These are phyloP conservation scores for Dasypus novemcinctus DNA, from an alignment of 2,113 vertebrate genomes.

Conservation along the genomic window DNA sequence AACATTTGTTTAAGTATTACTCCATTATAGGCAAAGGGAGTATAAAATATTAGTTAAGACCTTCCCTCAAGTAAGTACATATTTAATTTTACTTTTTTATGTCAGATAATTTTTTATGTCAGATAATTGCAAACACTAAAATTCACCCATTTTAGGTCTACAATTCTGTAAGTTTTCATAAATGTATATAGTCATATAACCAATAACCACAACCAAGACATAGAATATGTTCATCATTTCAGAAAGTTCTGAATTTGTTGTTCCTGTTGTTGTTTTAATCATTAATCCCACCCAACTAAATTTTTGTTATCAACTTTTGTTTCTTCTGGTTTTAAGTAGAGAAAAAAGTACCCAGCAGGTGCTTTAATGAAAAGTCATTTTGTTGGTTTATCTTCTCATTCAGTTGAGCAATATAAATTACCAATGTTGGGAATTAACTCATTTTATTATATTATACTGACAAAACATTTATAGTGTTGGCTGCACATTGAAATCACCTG, in stretches of 20 bases:
- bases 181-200: background rate
- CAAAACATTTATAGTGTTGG: background rate
- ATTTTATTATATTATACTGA: background rate
- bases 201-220: background rate
- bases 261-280: background rate
- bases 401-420: background rate
- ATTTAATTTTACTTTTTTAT: background rate
- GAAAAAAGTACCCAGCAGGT: background rate
- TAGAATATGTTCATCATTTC: background rate
- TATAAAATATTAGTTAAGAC: background rate
- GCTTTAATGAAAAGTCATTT: background rate
- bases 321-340: slow-evolving; percentile 24
- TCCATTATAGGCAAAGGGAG: background rate
- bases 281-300: background rate
- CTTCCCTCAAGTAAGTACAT: background rate
- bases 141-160: background rate
- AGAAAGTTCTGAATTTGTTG: background rate
- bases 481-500: background rate
- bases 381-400: background rate
- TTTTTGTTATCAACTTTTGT: background rate
- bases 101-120: background rate
- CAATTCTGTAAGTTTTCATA: background rate
- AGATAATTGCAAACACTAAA: background rate
- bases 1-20: background rate
- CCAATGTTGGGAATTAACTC: background rate